Evolutionary conservation across 2,113 vertebrate genomes (phyloP), one percentile per base, ranked within the genome.

Genomic region (Coreoperca whiteheadi): DNA sequence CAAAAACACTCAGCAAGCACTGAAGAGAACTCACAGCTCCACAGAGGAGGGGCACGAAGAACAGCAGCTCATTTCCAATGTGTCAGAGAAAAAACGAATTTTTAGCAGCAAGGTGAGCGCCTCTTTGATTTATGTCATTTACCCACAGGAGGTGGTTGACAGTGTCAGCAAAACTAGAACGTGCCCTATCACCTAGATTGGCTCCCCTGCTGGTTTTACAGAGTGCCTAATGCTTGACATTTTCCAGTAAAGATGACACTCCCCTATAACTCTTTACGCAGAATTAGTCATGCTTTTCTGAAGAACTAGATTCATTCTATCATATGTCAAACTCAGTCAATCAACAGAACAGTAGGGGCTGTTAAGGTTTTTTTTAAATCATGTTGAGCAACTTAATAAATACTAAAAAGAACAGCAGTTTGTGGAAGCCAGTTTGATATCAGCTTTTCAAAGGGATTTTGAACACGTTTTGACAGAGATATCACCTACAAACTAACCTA

Each of bases 31-130:
- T 32, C 81, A 71, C 73, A 80, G 91, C 88, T 81, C 89, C 21
- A 6, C 41, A 3, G 90, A 76, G 39, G 75, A 82, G 48, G 88
- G 88, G 71, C 28, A 74, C 78, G 89, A 54, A 43, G 92, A 92
- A 56, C 72, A 77, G 82, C 93, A 90, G 88, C 85, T 92, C 60
- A 67, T 81, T 68, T 83, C 90, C 61, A 87, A 59, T 28, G 12
- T 56, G 23, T 91, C 91, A 0, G 89, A 95, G 72, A 93, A 87
- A 50, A 93, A 92, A 46, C 74, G 73, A 25, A 50, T 92, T 34
- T 95, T 95, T 61, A 92, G 89, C 75, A 90, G 81, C 6, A 96
- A 96, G 95, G 95, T 96, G 85, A 95, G 94, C 50, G 2, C 39
- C 68, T 11, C 72, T 43, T 8, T 68, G 79, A 59, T 60, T 54